A percentile compares a stretch with the other conserved stretches of the same genome.
These are phyloP conservation scores for Cottus gobio DNA, from an alignment of 2,113 vertebrate genomes.

Conservation along the genomic window DNA sequence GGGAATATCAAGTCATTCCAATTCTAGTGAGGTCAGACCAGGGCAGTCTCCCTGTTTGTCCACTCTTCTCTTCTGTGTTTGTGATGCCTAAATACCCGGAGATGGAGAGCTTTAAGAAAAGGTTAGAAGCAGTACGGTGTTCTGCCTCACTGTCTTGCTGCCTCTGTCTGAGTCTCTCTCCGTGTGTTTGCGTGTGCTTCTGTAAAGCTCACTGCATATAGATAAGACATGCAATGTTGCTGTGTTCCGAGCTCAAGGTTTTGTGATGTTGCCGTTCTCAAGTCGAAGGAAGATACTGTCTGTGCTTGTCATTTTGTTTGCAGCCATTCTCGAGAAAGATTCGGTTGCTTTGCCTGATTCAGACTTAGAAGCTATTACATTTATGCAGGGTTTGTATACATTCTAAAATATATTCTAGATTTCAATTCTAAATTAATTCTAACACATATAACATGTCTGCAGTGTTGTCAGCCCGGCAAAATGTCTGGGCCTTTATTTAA, in stretches of 20 bases:
- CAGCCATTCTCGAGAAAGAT: background rate
- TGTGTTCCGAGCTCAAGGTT: conserved; percentile 25
- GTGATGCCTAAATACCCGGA: conserved; percentile 64
- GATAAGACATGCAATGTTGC: conserved; percentile 39
- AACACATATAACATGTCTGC: no score
- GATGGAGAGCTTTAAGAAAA: conserved; percentile 55
- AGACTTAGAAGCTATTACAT: background rate
- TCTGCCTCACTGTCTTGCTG: conserved; percentile 30
- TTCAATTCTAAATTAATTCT: no score
- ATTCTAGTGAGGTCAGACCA: conserved; percentile 66
- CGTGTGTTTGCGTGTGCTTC: conserved; percentile 21
- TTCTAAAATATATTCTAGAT: background rate
- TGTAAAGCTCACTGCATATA: conserved; percentile 8
- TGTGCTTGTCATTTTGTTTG: conserved; percentile 39
- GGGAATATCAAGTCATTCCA: conserved; percentile 81
- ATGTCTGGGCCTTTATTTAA: conserved; percentile 61
- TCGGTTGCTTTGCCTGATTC: background rate
- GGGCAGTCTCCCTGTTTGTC: conserved; percentile 64
- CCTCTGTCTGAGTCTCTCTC: conserved; percentile 4
- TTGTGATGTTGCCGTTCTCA: conserved; percentile 14
- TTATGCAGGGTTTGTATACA: background rate
- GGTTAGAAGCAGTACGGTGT: conserved; percentile 48
- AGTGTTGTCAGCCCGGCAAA: conserved; percentile 54
- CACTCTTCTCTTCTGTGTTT: conserved; percentile 48
- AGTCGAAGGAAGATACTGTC: background rate